These are phyloP conservation scores for Neoniphon sammara DNA, from an alignment of 2,797 vertebrate genomes.

Conservation along the genomic window DNA sequence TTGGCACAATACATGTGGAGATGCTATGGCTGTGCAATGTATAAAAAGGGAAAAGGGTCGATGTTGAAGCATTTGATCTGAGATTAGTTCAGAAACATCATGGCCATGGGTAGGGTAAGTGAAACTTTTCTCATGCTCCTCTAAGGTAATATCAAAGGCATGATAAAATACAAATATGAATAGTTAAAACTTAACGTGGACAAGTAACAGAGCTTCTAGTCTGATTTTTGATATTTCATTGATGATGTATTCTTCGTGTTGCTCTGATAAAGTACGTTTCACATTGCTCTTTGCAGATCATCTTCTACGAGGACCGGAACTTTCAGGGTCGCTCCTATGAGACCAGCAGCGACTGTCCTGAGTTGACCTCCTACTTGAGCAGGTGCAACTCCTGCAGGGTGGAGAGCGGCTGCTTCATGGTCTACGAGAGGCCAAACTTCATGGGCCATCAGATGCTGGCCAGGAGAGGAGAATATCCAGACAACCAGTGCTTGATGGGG, in stretches of 20 bases:
- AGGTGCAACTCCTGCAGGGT: slow-evolving; percentile 76
- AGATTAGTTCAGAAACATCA: slow-evolving; percentile 60
- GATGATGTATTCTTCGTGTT: neutral
- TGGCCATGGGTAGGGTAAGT: slow-evolving; percentile 76
- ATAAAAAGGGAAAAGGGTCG: slow-evolving; percentile 73
- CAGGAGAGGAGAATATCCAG: slow-evolving; percentile 74
- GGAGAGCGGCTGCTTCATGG: slow-evolving; percentile 77
- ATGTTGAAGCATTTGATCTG: slow-evolving; percentile 65
- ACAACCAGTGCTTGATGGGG: slow-evolving; percentile 77
- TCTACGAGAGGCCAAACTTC: slow-evolving; percentile 76
- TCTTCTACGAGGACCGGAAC: slow-evolving; percentile 75
- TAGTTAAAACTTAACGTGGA: neutral
- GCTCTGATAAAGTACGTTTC: neutral
- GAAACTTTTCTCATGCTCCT: slow-evolving; percentile 8
- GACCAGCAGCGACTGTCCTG: slow-evolving; percentile 70
- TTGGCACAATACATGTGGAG: slow-evolving; percentile 72
- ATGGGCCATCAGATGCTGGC: slow-evolving; percentile 72
- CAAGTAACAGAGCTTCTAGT: neutral
- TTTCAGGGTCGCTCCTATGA: slow-evolving; percentile 77
- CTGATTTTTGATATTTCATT: neutral
- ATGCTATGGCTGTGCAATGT: slow-evolving; percentile 60
- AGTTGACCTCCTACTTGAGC: slow-evolving; percentile 74
- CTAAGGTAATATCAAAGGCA: neutral
- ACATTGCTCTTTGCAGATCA: slow-evolving; percentile 56
- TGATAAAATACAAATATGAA: no score